Conservation (phyloP, 2,888 invertebrate genomes). For the Drosophila peninsularis region DNA sequence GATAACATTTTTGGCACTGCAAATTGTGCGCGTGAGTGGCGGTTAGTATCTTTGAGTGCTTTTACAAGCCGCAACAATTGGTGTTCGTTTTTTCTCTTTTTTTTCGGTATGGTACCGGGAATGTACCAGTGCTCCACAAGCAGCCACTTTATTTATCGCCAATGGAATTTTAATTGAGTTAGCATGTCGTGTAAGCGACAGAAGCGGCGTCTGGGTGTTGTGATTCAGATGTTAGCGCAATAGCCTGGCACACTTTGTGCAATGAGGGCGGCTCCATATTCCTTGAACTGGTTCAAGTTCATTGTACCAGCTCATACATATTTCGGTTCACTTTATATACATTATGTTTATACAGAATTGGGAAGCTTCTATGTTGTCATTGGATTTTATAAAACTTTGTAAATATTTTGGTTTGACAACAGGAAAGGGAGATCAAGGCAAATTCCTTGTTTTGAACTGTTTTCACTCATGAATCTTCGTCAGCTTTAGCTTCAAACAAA, state of each 20-base stretch:
- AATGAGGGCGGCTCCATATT: constrained; percentile 13
- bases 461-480: constrained; percentile 26
- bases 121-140: constrained; percentile 40
- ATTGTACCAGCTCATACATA: neutral
- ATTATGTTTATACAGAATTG: too few relatives aligned
- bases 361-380: too few relatives aligned
- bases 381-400: too few relatives aligned
- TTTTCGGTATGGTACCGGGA: constrained; percentile 23
- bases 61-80: constrained; percentile 46
- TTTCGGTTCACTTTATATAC: too few relatives aligned
- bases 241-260: constrained; percentile 6
- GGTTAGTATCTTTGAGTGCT: constrained; percentile 49
- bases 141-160: constrained; percentile 63
- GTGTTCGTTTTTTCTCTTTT: constrained; percentile 6
- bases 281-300: constrained; percentile 16
- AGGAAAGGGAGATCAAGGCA: neutral
- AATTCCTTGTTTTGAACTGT: neutral
- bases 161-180: constrained; percentile 68
- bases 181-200: constrained; percentile 55
- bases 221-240: constrained; percentile 38
- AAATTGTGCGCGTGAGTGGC: constrained; percentile 43
- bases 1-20: constrained; percentile 67
- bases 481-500: constrained; percentile 14
- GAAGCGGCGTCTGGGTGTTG: constrained; percentile 29
- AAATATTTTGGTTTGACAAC: too few relatives aligned